Evolutionary conservation across 2,888 invertebrate genomes (phyloP).

Genomic region (Synergus umbraculus): DNA sequence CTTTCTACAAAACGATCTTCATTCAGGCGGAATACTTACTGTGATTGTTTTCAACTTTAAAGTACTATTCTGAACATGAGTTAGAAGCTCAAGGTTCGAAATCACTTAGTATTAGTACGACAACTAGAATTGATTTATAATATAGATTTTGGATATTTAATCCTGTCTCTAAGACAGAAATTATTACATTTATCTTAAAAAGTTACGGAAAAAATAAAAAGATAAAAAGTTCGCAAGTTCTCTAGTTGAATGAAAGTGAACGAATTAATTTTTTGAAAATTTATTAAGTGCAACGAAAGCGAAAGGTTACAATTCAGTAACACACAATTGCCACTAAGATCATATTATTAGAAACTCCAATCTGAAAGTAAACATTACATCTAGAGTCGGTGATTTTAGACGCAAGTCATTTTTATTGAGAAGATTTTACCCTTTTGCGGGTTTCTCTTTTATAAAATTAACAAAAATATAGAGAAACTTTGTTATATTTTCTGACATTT

Average conservation of each 20-base stretch:
- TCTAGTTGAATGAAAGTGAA: conserved; percentile 8
- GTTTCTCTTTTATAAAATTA: too few relatives aligned
- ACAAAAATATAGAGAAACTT: too few relatives aligned
- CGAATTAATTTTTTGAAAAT: conserved; percentile 19
- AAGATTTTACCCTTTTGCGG: background rate
- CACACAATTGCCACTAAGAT: background rate
- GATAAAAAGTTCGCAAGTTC: background rate
- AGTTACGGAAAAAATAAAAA: conserved; percentile 11
- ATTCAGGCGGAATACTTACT: conserved; percentile 37
- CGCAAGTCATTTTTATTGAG: background rate
- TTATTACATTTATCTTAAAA: conserved; percentile 29
- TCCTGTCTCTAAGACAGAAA: conserved; percentile 30
- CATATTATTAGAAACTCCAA: background rate
- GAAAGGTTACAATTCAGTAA: conserved; percentile 1
- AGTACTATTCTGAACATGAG: conserved; percentile 25
- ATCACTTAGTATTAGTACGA: conserved; percentile 28
- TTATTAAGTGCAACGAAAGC: conserved; percentile 37
- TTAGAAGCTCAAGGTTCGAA: conserved; percentile 10
- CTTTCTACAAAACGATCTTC: conserved; percentile 21
- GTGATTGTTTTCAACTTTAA: conserved; percentile 39
- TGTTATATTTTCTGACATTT: background rate
- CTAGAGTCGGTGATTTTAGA: background rate
- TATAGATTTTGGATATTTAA: conserved; percentile 36
- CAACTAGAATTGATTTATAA: conserved; percentile 36
- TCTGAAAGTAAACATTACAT: background rate